Conservation (phyloP, 2,888 invertebrate species). For the Acanthopleura granulata region DNA sequence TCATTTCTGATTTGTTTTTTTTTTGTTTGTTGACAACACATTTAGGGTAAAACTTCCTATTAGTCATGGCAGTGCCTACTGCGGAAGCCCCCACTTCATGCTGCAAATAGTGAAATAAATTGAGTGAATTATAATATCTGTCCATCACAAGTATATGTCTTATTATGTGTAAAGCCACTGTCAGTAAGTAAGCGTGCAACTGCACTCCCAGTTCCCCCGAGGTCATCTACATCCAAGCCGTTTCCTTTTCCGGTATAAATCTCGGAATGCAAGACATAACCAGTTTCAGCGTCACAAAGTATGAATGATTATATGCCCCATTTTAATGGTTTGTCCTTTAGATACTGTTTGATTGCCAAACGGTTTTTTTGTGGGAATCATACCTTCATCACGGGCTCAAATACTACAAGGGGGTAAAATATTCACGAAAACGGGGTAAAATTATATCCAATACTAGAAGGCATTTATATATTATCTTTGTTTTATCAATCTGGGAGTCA, state of each 20-base stretch:
- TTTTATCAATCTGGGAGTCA: slow-evolving; percentile 25
- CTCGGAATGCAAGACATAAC: slow-evolving; percentile 23
- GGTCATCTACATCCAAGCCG: slow-evolving; percentile 14
- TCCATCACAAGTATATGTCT: slow-evolving; percentile 24
- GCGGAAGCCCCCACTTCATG: too few relatives aligned
- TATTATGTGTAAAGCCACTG: slow-evolving; percentile 20
- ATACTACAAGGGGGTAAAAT: slow-evolving; percentile 24
- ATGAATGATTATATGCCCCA: slow-evolving; percentile 28
- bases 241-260: slow-evolving; percentile 17
- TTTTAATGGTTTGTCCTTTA: slow-evolving; percentile 26
- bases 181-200: slow-evolving; percentile 23
- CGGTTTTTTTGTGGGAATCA: slow-evolving; percentile 25
- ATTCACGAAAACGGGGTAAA: slow-evolving; percentile 23
- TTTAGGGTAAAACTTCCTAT: slow-evolving; percentile 30
- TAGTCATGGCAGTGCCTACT: slow-evolving; percentile 25
- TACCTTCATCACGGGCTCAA: slow-evolving; percentile 31
- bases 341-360: slow-evolving; percentile 27
- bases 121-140: slow-evolving; percentile 25
- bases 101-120: slow-evolving; percentile 22
- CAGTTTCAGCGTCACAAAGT: slow-evolving; percentile 26
- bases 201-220: slow-evolving; percentile 25
- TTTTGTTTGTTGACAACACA: slow-evolving; percentile 24
- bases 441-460: slow-evolving; percentile 25
- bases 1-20: background rate
- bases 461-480: slow-evolving; percentile 30